phyloP scores from a whole-genome alignment of 1,140 invertebrate species.

The Papilio helenus region DNA sequence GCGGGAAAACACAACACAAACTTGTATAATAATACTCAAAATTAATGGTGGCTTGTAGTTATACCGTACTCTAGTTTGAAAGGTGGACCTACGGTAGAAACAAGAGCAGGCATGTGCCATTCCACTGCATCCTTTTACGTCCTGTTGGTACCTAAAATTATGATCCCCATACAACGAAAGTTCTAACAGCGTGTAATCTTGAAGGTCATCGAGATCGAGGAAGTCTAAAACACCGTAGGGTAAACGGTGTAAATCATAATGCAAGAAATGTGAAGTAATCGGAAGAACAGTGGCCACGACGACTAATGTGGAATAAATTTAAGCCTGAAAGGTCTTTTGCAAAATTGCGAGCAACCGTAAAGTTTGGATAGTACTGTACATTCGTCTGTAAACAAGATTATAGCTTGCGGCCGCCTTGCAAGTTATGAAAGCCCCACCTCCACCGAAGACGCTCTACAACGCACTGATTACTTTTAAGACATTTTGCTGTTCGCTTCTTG shows the following conservation, averaged over 20 bases:
- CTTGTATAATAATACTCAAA: not conserved
- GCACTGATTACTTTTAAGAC: constrained; percentile 33
- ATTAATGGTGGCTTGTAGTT: not conserved
- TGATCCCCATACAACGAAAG: too few species aligned
- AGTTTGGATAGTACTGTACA: not conserved
- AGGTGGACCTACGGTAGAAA: too few species aligned
- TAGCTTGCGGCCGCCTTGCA: constrained; percentile 3
- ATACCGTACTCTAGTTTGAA: not conserved
- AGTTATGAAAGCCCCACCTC: constrained; percentile 31
- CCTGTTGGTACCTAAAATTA: too few species aligned
- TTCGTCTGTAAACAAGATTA: constrained; percentile 34
- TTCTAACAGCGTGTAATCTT: too few species aligned
- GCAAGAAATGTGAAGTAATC: too few species aligned
- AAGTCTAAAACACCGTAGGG: too few species aligned
- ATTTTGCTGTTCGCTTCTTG: constrained; percentile 19
- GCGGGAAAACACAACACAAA: not conserved
- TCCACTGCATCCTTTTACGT: too few species aligned
- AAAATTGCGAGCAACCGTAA: not conserved
- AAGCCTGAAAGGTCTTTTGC: not conserved
- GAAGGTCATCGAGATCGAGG: too few species aligned
- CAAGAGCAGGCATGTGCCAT: too few species aligned
- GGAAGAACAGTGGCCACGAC: not conserved
- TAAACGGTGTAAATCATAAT: too few species aligned
- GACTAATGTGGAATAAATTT: not conserved
- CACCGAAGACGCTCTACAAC: not conserved